A percentile compares a stretch with the other conserved stretches of the same genome.
These are phyloP conservation scores for Dynastes grantii DNA, from an alignment of 2,888 invertebrate genomes.

Conservation along the genomic window DNA sequence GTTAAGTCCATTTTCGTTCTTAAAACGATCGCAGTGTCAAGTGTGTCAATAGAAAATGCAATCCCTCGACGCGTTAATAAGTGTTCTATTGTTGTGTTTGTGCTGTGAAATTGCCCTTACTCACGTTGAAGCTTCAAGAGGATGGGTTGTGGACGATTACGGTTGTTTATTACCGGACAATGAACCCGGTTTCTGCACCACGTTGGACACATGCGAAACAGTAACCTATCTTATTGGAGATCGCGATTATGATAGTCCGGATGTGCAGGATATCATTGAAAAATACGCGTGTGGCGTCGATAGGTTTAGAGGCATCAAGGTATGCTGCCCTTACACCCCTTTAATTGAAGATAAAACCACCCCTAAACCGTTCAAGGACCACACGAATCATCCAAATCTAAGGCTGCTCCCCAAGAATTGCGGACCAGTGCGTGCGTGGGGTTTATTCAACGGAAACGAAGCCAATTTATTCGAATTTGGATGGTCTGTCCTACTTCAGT, in stretches of 20 bases:
- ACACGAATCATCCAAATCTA: conserved; percentile 41
- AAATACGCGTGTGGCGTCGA: conserved; percentile 40
- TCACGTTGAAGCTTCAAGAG: not conserved
- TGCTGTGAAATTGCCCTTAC: not conserved
- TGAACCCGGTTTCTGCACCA: conserved; percentile 2
- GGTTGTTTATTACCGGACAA: conserved; percentile 18
- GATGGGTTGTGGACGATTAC: conserved; percentile 12
- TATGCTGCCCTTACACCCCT: conserved; percentile 42
- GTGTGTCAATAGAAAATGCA: not conserved
- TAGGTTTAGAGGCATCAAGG: conserved; percentile 29
- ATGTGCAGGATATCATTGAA: not conserved
- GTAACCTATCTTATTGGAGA: conserved; percentile 4
- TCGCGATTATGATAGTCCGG: conserved; percentile 15
- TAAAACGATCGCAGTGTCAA: not conserved
- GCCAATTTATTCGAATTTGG: conserved; percentile 79
- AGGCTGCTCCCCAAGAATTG: conserved; percentile 66
- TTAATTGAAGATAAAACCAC: conserved; percentile 40
- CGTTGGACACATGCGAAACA: not conserved
- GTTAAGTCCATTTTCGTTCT: no score
- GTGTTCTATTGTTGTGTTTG: not conserved
- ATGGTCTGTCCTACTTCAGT: conserved; percentile 84
- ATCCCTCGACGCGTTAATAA: not conserved
- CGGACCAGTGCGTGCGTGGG: conserved; percentile 72
- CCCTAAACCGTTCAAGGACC: conserved; percentile 17
- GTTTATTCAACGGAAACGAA: conserved; percentile 73